Evolutionary conservation across 2,797 vertebrate genomes (phyloP), one percentile per base, ranked within the genome.

Genomic region (Microcaecilia unicolor): DNA sequence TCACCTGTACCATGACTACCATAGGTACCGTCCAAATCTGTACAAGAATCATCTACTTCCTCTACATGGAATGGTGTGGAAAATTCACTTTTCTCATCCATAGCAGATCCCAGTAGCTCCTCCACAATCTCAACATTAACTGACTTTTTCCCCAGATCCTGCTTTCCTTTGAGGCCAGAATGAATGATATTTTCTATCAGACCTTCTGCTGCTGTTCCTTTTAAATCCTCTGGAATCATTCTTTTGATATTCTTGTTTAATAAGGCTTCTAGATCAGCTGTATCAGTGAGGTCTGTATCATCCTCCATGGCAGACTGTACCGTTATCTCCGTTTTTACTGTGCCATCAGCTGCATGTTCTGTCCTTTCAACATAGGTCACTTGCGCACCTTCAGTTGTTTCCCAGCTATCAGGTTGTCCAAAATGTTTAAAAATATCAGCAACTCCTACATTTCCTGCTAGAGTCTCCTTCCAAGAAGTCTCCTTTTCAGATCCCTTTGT

Each of bases 81-180:
- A 38, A 72, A 61, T 15, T 78, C 64, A 3, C 31, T 19, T 32
- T 70, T 80, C 36, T 78, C 84, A 6, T 84, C 82, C 0, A 55
- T 55, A 8, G 52, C 25, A 9, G 70, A 78, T 43, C 88, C 90
- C 28, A 85, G 11, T 0, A 85, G 78, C 56, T 95, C 88, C 55
- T 96, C 92, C 3, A 90, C 73, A 20, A 98, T 92, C 66, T 96
- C 86, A 34, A 98, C 88, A 1, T 86, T 91, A 39, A 96, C 78
- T 2, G 83, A 79, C 7, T 79, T 78, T 4, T 83, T 89, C 26
- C 72, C 74, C 19, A 76, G 34, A 15, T 59, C 58, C 29, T 81
- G 80, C 0, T 45, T 69, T 7, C 63, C 81, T 31, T 84, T 83
- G 51, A 92, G 63, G 8, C 82, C 81, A 1, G 77, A 72, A 20